Evolutionary conservation across 2,888 invertebrate genomes (phyloP).

Genomic region (Caenorhabditis parvicauda): DNA sequence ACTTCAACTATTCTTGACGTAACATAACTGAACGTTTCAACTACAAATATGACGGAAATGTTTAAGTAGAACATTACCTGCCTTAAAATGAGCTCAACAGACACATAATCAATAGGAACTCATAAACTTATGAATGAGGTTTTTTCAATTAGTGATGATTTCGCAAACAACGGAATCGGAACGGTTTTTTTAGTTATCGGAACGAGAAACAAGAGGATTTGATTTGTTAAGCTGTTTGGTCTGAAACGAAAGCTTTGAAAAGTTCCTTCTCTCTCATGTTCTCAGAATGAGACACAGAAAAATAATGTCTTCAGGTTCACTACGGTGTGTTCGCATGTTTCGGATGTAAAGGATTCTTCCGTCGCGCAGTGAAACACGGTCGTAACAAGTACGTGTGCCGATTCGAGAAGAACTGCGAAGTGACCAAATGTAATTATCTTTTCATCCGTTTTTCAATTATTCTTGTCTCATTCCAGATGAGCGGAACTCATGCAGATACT

Average conservation of each 20-base stretch:
- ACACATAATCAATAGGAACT: no score
- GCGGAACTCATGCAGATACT: constrained; percentile 54
- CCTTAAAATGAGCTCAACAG: no score
- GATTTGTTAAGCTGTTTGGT: no score
- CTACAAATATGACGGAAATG: no score
- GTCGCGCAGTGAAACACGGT: constrained; percentile 57
- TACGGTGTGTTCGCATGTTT: constrained; percentile 57
- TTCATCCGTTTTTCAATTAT: not conserved
- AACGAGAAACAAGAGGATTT: no score
- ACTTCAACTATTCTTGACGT: not conserved
- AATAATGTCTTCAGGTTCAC: constrained; percentile 38
- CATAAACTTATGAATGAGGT: not conserved
- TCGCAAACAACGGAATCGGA: no score
- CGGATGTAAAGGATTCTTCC: constrained; percentile 56
- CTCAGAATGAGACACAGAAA: no score
- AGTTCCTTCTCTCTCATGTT: no score
- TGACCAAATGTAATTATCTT: constrained; percentile 46
- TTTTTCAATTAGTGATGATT: not conserved
- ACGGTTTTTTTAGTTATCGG: not conserved
- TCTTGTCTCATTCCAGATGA: constrained; percentile 37
- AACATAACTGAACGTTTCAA: no score
- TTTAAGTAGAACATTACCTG: no score
- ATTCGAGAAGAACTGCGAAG: constrained; percentile 52
- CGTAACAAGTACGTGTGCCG: constrained; percentile 57
- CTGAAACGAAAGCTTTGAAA: no score